Evolutionary conservation across 2,888 invertebrate genomes (phyloP), one percentile per base, ranked within the genome.

Genomic region (Girardia tigrina): DNA sequence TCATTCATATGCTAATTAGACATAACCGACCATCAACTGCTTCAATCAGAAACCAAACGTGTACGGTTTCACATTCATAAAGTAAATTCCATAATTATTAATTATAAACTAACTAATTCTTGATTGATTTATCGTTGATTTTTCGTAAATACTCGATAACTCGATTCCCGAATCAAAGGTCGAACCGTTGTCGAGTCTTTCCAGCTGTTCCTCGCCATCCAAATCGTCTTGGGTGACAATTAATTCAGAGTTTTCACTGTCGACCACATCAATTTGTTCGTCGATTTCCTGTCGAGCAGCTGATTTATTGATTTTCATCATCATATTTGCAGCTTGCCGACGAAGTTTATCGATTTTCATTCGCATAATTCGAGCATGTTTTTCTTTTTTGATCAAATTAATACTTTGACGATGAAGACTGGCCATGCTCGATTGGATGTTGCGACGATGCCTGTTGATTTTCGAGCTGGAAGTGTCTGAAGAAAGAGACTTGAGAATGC

Each of bases 1-100:
- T 56, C n/a, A 56, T 56, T 23, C n/a, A 56, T 56, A 56, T 56
- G 56, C 56, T 56, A 56, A 56, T 56, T 56, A 56, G 56, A 16
- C 56, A 56, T 56, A 56, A 56, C 56, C 56, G 56, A 23, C 56
- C 56, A n/a, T 56, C 56, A 56, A 56, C 56, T 56, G 56, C 56
- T 56, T 56, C 56, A n/a, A 56, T 56, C 56, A 56, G 56, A 56
- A 56, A 56, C 56, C 56, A 56, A 56, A 23, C 56, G 56, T 56
- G 56, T 56, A 56, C n/a, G 4, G n/a, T 56, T 56, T 8, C 56
- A 56, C 4, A 4, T 56, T 8, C 4, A 23, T n/a, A 56, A 56
- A 20, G 23, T 16, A 56, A 56, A 56, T 56, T 56, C 56, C 56
- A 56, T 56, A 56, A 56, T 56, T 56, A 56, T 16, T 36, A 36